Conservation (phyloP, 2,888 invertebrate species). For the Stenodema calcarata region DNA sequence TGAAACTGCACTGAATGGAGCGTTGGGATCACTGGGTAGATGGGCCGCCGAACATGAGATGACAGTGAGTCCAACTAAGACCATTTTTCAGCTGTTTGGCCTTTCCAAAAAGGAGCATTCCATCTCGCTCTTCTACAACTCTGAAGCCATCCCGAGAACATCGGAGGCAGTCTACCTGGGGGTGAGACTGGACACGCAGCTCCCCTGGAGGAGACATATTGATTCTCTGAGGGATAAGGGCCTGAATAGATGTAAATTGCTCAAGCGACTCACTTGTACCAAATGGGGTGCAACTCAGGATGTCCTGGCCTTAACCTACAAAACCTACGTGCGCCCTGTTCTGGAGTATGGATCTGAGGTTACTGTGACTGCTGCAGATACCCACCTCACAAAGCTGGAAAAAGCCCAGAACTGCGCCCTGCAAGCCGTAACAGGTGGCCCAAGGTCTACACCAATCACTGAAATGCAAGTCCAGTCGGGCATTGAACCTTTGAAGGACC, state of each 20-base stretch:
- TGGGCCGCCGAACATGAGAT: neutral
- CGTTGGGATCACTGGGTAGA: neutral
- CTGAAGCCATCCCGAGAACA: neutral
- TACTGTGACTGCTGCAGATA: neutral
- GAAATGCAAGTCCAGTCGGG: neutral
- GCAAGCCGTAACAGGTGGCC: neutral
- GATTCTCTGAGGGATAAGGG: neutral
- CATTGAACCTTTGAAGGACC: neutral
- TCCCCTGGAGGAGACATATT: neutral
- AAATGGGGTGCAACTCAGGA: constrained; percentile 7
- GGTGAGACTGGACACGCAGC: neutral
- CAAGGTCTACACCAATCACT: neutral
- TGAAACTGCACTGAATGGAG: neutral
- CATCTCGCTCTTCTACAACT: neutral
- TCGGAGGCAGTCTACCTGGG: neutral
- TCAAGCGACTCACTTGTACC: neutral
- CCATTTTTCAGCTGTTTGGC: neutral
- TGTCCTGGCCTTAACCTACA: neutral
- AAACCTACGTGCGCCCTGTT: neutral
- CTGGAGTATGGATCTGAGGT: constrained; percentile 16
- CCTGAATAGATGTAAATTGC: neutral
- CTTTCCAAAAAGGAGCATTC: neutral
- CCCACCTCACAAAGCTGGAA: neutral
- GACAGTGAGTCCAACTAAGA: neutral
- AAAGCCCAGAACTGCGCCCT: neutral